Conservation (phyloP, 2,797 vertebrate genomes). For the Gambelia wislizenii region DNA sequence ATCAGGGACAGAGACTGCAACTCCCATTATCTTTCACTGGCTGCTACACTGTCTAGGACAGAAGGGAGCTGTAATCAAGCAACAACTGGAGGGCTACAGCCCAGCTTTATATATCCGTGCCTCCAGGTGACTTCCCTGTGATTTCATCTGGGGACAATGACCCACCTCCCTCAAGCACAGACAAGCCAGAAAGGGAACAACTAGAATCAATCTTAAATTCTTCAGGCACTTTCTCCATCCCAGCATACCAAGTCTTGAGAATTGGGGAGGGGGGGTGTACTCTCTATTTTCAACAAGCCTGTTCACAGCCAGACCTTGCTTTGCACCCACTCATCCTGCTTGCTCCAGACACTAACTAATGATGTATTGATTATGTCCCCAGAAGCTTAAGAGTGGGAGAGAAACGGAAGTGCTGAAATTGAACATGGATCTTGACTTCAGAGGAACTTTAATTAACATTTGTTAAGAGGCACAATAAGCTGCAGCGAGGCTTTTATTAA, state of each 20-base stretch:
- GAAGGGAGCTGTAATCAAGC: neutral
- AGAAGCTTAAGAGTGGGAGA: neutral
- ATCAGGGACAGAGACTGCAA: neutral
- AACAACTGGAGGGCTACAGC: neutral
- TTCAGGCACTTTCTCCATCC: neutral
- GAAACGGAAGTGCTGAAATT: constrained; percentile 17
- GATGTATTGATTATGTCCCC: constrained; percentile 16
- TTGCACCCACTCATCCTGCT: neutral
- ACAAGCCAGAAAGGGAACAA: neutral
- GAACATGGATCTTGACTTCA: neutral
- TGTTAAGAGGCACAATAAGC: constrained; percentile 3
- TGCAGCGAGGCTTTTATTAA: neutral
- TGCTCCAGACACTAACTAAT: constrained; percentile 11
- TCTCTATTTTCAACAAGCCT: neutral
- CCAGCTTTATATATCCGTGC: neutral
- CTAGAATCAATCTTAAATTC: neutral
- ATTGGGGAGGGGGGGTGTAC: neutral
- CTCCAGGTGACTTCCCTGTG: neutral
- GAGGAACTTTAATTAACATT: constrained; percentile 27
- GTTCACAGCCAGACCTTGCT: neutral
- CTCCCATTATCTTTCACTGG: neutral
- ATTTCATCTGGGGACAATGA: neutral
- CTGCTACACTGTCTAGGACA: neutral
- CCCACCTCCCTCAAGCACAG: neutral
- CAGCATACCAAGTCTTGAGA: neutral